Evolutionary conservation across 1,140 invertebrate genomes (phyloP).

Genomic region (Drosophila pectinifera): DNA sequence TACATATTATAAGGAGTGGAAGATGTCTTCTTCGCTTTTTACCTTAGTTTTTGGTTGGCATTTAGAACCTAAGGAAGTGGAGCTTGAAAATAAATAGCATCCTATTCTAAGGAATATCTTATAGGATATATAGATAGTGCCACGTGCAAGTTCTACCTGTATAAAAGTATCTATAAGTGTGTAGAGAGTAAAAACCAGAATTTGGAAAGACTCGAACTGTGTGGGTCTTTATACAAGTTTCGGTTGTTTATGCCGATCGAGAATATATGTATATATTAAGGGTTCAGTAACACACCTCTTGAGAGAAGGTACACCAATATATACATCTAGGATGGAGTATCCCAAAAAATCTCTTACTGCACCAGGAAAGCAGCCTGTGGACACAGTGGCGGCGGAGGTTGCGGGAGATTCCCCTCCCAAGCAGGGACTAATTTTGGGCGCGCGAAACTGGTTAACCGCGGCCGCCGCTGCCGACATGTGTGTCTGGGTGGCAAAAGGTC

Average conservation of each 20-base stretch:
- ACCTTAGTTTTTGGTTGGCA: not conserved
- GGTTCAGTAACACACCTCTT: not conserved
- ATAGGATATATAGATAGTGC: not conserved
- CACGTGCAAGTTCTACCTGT: not conserved
- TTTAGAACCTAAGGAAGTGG: not conserved
- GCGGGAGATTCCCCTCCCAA: not conserved
- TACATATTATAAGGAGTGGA: not conserved
- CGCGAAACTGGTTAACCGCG: conserved; percentile 15
- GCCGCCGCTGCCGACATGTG: not conserved
- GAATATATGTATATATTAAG: not conserved
- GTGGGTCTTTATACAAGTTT: not conserved
- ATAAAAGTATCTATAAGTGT: not conserved
- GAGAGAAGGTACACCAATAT: not conserved
- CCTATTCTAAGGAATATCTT: not conserved
- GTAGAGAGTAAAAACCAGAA: not conserved
- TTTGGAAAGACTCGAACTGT: not conserved
- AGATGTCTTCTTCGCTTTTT: too few relatives aligned
- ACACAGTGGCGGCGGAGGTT: conserved; percentile 1
- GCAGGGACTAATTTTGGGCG: not conserved
- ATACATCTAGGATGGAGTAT: too few relatives aligned
- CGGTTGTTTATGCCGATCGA: not conserved
- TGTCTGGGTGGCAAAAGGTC: conserved; percentile 10
- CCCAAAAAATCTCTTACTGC: not conserved
- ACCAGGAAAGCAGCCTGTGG: not conserved
- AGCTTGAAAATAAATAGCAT: not conserved